Evolutionary conservation across 2,113 vertebrate genomes (phyloP).

Genomic region (Seriola dumerili): DNA sequence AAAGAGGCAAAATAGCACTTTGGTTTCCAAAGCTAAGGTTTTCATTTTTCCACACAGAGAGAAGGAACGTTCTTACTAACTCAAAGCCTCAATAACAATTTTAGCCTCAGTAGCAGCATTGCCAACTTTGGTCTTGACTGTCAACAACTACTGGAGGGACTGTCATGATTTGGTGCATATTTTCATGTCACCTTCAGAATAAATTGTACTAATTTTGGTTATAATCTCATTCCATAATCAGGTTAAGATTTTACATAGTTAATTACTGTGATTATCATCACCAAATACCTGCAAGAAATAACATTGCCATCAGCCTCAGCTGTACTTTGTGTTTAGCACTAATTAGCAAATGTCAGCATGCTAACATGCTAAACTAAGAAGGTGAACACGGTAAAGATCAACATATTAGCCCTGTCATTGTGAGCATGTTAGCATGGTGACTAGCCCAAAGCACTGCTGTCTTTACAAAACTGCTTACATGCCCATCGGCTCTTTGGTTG

Average conservation of each 20-base stretch:
- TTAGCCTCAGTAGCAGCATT: not conserved
- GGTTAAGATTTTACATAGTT: not conserved
- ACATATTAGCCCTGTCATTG: too few species aligned
- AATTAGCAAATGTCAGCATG: not conserved
- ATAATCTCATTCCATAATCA: not conserved
- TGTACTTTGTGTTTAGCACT: not conserved
- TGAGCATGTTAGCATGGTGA: too few species aligned
- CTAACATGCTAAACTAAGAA: not conserved
- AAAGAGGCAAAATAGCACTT: slow-evolving; percentile 2
- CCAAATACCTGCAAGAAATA: not conserved
- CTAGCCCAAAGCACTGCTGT: too few species aligned
- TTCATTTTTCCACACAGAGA: not conserved
- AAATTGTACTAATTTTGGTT: not conserved
- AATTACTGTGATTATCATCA: not conserved
- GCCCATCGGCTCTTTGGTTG: too few species aligned
- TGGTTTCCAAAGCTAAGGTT: not conserved
- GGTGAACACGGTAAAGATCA: too few species aligned
- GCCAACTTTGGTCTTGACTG: not conserved
- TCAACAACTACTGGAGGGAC: not conserved
- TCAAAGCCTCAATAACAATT: not conserved
- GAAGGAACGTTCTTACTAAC: not conserved
- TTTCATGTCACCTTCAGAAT: not conserved
- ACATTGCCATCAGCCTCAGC: not conserved
- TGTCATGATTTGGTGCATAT: not conserved
- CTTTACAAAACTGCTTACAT: too few species aligned